Base-by-base conservation (phyloP, 2,888 invertebrate species). In the Acleris literana region DNA sequence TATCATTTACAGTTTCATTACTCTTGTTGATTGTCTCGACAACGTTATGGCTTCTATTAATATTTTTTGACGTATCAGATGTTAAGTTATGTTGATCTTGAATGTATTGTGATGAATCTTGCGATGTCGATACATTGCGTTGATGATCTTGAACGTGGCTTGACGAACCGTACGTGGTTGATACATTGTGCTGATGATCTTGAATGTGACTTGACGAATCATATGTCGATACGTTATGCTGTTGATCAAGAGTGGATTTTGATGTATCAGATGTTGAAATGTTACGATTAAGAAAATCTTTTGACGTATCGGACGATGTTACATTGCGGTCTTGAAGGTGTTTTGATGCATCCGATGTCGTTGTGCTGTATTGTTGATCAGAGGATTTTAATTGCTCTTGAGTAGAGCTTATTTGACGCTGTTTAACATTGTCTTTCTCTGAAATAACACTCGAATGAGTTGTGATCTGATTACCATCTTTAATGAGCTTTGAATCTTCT, bases 401-500 rank as follows among this genome's bases (percentile, higher is more conserved):
- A 60, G 79, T 81, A 48, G 84, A 81, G 69, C 79, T 84, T 39
- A 84, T 82, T 66, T 89, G 84, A 70, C 87, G 84, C 72, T 87
- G 84, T 69, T 82, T 85, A n/a, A 80, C 68, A 71, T 90, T 85
- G 71, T 90, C 90, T 80, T 87, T 91, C 68, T 92, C 88, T 33
- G 87, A 81, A 68, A 84, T 84, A 57, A 80, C 87, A 86, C 79
- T 93, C 66, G 79, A 84, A 77, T 90, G 87, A 18, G 86, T 80
- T 20, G 84, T 83, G 7, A 84, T 80, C 81, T 88, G 91, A 78
- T 74, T 91, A 72, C 84, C 92, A 81, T 89, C 93, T 82, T 81
- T 90, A 11, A 88, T 76, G 17, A 89, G 81, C 73, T 86, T 86
- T 11, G 92, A 91, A 72, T 89, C 85, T 81, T 92, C 86, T 72